A percentile compares a stretch with the other conserved stretches of the same genome.
These are phyloP conservation scores for Stegastes partitus DNA, from an alignment of 2,113 vertebrate species.

Conservation along the genomic window DNA sequence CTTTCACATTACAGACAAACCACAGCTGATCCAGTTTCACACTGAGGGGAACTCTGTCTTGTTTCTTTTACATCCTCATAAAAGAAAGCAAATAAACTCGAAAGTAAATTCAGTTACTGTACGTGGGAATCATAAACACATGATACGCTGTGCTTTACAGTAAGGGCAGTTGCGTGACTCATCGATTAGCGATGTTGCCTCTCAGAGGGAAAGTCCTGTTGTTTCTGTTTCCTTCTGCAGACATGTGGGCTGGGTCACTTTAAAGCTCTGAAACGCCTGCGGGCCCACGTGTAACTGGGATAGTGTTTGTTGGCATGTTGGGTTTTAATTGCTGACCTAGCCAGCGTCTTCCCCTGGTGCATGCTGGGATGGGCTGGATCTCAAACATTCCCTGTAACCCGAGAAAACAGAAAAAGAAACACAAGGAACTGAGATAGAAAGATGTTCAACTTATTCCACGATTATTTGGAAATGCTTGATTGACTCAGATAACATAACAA, in stretches of 20 bases:
- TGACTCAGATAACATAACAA: not conserved
- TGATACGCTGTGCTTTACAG: not conserved
- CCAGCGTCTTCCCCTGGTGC: not conserved
- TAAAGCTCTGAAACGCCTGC: not conserved
- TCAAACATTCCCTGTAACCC: not conserved
- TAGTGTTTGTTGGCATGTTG: not conserved
- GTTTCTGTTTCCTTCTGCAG: not conserved
- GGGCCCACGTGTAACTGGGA: not conserved
- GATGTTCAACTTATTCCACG: no score
- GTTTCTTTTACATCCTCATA: not conserved
- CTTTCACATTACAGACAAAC: no score
- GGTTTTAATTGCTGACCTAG: conserved; percentile 1
- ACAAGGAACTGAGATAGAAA: no score
- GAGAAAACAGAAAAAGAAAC: not conserved
- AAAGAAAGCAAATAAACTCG: not conserved
- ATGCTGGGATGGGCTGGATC: not conserved
- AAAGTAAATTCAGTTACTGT: no score
- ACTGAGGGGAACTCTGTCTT: not conserved
- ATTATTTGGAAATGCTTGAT: no score
- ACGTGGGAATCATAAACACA: not conserved
- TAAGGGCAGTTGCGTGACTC: conserved; percentile 15
- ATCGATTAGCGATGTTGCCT: conserved; percentile 15
- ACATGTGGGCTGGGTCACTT: not conserved
- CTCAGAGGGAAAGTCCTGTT: not conserved
- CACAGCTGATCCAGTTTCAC: no score